Evolutionary conservation across 2,797 vertebrate species (phyloP).

Genomic region (Lateolabrax maculatus): DNA sequence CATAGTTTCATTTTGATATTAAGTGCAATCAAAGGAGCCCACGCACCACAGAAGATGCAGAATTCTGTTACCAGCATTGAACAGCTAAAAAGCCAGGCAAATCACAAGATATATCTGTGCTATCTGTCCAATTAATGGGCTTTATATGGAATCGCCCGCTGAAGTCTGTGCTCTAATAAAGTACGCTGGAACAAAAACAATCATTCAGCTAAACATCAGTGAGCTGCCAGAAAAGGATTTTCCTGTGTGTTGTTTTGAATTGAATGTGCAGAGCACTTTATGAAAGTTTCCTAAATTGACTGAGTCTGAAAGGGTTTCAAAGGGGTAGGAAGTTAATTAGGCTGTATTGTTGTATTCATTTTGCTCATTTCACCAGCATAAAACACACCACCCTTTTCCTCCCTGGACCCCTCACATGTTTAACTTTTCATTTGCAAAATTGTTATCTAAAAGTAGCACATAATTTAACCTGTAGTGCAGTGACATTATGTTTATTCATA

Average conservation of each 20-base stretch:
- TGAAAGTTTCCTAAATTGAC: slow-evolving; percentile 71
- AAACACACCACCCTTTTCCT: slow-evolving; percentile 31
- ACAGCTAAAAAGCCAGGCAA: slow-evolving; percentile 57
- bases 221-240: slow-evolving; percentile 52
- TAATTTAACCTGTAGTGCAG: slow-evolving; percentile 27
- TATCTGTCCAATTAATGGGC: slow-evolving; percentile 71
- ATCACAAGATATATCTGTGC: slow-evolving; percentile 67
- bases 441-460: slow-evolving; percentile 30
- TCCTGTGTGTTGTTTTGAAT: slow-evolving; percentile 57
- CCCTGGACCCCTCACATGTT: background rate
- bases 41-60: slow-evolving; percentile 24
- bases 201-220: slow-evolving; percentile 66
- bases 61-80: slow-evolving; percentile 69
- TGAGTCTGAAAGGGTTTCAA: slow-evolving; percentile 68
- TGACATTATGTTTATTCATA: slow-evolving; percentile 39
- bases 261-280: slow-evolving; percentile 59
- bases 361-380: slow-evolving; percentile 37
- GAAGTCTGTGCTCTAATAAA: slow-evolving; percentile 78
- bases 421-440: slow-evolving; percentile 41
- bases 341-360: slow-evolving; percentile 57
- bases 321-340: slow-evolving; percentile 63
- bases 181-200: slow-evolving; percentile 68
- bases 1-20: slow-evolving; percentile 63
- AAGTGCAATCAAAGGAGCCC: slow-evolving; percentile 45
- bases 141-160: slow-evolving; percentile 62